phyloP scores from a whole-genome alignment of 1,140 invertebrate genomes.

The Cotesia chilonis region DNA sequence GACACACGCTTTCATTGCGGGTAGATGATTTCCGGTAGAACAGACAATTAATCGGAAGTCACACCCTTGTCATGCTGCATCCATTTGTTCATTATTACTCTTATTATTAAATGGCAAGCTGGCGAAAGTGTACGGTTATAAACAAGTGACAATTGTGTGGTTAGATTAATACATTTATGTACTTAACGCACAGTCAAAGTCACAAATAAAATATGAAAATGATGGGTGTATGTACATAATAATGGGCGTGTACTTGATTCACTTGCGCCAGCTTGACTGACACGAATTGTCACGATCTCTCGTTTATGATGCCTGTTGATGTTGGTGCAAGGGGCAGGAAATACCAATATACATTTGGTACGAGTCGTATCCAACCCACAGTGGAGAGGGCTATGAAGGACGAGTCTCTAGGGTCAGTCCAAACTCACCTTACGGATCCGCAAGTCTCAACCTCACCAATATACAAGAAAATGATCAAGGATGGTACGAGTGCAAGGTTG shows the following conservation, averaged over 20 bases:
- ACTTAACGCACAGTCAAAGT: not conserved
- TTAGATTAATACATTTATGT: slow-evolving; percentile 10
- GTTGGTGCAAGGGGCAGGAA: slow-evolving; percentile 81
- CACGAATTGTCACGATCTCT: slow-evolving; percentile 41
- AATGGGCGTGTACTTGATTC: not conserved
- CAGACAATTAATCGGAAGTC: slow-evolving; percentile 22
- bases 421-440: slow-evolving; percentile 86
- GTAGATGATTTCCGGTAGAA: slow-evolving; percentile 21
- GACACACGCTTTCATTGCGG: slow-evolving; percentile 18
- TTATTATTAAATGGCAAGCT: slow-evolving; percentile 20
- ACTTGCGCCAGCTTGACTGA: slow-evolving; percentile 30
- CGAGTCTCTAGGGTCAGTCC: slow-evolving; percentile 86
- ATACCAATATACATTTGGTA: slow-evolving; percentile 98
- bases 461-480: slow-evolving; percentile 93
- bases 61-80: slow-evolving; percentile 31
- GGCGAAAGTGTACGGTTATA: slow-evolving; percentile 22
- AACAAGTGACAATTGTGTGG: not conserved
- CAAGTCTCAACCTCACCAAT: slow-evolving; percentile 92
- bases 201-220: no score
- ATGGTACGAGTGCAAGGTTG: slow-evolving; percentile 97
- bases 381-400: slow-evolving; percentile 89
- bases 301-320: slow-evolving; percentile 63
- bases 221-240: slow-evolving; percentile 13
- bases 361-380: slow-evolving; percentile 94
- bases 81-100: slow-evolving; percentile 28